A percentile compares a stretch with the other conserved stretches of the same genome.
phyloP scores from a whole-genome alignment of 2,113 vertebrate species.

The Dascyllus trimaculatus region DNA sequence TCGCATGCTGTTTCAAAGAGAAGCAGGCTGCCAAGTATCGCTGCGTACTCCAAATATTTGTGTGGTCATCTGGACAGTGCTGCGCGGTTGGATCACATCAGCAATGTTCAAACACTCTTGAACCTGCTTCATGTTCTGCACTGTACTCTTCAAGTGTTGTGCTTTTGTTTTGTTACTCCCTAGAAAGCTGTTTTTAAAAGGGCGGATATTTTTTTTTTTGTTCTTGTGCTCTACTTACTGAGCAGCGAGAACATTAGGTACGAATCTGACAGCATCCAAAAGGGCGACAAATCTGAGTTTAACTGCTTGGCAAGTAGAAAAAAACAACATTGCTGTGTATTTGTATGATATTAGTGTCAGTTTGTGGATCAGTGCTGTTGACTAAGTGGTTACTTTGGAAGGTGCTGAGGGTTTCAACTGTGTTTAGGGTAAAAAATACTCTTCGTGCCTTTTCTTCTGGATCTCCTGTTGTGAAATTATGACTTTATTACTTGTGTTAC shows the following conservation, averaged over 20 bases:
- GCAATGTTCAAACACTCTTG: constrained; percentile 74
- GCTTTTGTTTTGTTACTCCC: constrained; percentile 33
- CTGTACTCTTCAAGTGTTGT: constrained; percentile 41
- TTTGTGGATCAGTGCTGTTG: too few species aligned
- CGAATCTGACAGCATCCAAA: neutral
- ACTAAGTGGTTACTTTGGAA: too few species aligned
- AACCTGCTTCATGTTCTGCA: constrained; percentile 65
- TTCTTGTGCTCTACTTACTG: constrained; percentile 3
- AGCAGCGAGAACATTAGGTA: constrained; percentile 1
- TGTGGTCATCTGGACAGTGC: constrained; percentile 79
- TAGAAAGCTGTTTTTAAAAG: too few species aligned
- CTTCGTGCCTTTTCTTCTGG: too few species aligned
- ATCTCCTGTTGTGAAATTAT: neutral
- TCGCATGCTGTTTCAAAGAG: constrained; percentile 72
- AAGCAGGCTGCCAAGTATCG: constrained; percentile 76
- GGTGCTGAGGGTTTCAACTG: too few species aligned
- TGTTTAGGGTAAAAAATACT: too few species aligned
- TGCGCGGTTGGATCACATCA: constrained; percentile 73
- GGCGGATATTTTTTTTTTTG: neutral
- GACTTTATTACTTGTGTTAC: neutral
- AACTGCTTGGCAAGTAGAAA: neutral
- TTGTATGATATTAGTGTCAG: neutral
- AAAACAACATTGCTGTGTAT: neutral
- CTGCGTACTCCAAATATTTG: constrained; percentile 83
- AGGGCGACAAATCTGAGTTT: constrained; percentile 1